Base-by-base conservation (phyloP, 2,113 vertebrate species). In the Semicossyphus pulcher region DNA sequence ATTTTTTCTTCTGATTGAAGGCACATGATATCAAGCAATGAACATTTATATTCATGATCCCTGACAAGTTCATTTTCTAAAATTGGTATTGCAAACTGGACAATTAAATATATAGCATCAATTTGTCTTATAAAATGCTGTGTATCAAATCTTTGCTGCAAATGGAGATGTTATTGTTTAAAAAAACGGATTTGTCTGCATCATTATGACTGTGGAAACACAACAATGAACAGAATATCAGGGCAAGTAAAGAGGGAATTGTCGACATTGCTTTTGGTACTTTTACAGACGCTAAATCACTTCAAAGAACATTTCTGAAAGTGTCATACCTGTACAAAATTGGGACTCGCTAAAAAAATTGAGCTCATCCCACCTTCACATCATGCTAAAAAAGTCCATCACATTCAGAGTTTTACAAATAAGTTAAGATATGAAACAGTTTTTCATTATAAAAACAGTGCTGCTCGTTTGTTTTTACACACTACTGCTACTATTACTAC, bases 21-120 rank as follows among this genome's bases (percentile, higher is more conserved):
- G 92, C 90, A 93, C 91, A 72, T 72, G 39, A 91, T 86, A 88
- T 86, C 90, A 88, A 91, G 83, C 86, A 86, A 58, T 56, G 51
- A 25, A 47, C 41, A 28, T 70, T 58, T 39, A 66, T 48, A 63
- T 69, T 64, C 83, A 34, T 15, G 47, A 78, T 92, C 83, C 85
- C 89, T 90, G 86, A 86, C 81, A 61, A 9, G 39, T 68, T 51
- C 36, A 57, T 42, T 75, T 49, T 45, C 20, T 14, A 18, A 31
- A 72, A 83, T 84, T 66, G 15, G 53, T 64, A 60, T 77, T 72
- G 58, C 74, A 81, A 79, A 89, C 56, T 51, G 23, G 65, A 54
- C 25, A 72, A 56, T 84, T 28, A 75, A 76, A 74, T 68, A 85
- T 37, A 81, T 82, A 78, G 56, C 0, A 25, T 32, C 9, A 15